A percentile compares a stretch with the other conserved stretches of the same genome.
These are phyloP conservation scores for Drosophila bocki DNA, from an alignment of 1,140 invertebrate species.

Conservation along the genomic window DNA sequence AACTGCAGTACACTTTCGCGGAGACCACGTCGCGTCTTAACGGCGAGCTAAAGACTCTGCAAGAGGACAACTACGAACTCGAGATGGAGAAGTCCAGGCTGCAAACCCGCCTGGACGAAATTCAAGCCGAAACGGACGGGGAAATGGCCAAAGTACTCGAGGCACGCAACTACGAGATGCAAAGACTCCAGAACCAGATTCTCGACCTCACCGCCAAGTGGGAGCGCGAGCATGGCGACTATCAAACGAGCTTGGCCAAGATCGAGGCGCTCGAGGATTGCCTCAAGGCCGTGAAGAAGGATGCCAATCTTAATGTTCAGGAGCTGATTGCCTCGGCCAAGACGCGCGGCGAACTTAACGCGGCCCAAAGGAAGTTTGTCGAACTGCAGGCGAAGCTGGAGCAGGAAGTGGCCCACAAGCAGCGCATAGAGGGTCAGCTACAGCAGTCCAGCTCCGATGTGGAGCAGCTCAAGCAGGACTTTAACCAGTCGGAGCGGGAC, in stretches of 20 bases:
- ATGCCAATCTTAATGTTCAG: conserved; percentile 83
- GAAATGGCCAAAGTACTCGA: conserved; percentile 82
- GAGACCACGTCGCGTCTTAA: conserved; percentile 85
- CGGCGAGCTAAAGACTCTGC: conserved; percentile 68
- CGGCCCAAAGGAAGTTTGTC: conserved; percentile 85
- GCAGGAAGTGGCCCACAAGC: conserved; percentile 80
- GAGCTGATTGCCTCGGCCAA: conserved; percentile 85
- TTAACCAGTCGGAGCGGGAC: conserved; percentile 90
- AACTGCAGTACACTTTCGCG: conserved; percentile 85
- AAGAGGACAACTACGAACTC: conserved; percentile 75
- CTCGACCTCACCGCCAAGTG: conserved; percentile 60
- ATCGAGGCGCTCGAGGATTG: conserved; percentile 85
- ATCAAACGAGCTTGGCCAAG: conserved; percentile 78
- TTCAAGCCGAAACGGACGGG: conserved; percentile 80
- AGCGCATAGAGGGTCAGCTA: conserved; percentile 67
- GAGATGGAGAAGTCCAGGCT: conserved; percentile 84
- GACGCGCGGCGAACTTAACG: conserved; percentile 86
- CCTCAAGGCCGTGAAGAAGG: conserved; percentile 84
- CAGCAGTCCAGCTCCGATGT: conserved; percentile 78
- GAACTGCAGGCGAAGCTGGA: conserved; percentile 81
- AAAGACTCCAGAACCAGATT: conserved; percentile 79
- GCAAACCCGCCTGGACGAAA: conserved; percentile 84
- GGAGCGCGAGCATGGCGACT: conserved; percentile 66
- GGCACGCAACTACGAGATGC: conserved; percentile 80
- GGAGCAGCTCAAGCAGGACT: conserved; percentile 87